Percentiles rank a stretch among this genome's conserved stretches.
phyloP scores from a whole-genome alignment of 2,113 vertebrate species.

The Poeciliopsis prolifica region DNA sequence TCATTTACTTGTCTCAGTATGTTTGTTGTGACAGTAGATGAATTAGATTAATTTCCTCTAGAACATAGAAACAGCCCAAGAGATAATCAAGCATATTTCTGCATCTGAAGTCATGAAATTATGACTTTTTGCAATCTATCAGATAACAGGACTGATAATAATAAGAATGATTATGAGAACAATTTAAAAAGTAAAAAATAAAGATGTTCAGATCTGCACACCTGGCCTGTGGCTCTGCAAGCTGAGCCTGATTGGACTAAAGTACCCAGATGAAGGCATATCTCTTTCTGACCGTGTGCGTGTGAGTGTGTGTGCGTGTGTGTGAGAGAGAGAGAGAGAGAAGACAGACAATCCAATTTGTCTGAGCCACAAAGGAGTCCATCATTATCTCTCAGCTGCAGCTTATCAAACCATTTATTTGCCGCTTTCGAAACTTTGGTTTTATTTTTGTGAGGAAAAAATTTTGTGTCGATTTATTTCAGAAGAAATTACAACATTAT shows the following conservation, averaged over 20 bases:
- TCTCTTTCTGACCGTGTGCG: not conserved
- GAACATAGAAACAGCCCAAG: not conserved
- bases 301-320: too few species aligned
- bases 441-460: not conserved
- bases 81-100: not conserved
- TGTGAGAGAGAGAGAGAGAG: too few species aligned
- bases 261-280: conserved; percentile 33
- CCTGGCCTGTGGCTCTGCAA: not conserved
- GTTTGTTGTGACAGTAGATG: too few species aligned
- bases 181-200: not conserved
- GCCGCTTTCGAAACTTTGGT: not conserved
- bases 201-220: not conserved
- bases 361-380: not conserved
- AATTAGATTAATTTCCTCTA: too few species aligned
- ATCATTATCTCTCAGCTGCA: not conserved
- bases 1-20: not conserved
- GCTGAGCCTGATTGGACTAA: not conserved
- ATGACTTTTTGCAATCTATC: not conserved
- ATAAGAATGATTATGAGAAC: too few species aligned
- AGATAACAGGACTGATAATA: not conserved
- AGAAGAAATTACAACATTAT: not conserved
- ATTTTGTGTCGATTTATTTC: not conserved
- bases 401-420: not conserved
- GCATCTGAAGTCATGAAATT: not conserved
- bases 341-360: not conserved